phyloP scores from a whole-genome alignment of 2,797 vertebrate genomes.

The Acestrorhynchus altus region DNA sequence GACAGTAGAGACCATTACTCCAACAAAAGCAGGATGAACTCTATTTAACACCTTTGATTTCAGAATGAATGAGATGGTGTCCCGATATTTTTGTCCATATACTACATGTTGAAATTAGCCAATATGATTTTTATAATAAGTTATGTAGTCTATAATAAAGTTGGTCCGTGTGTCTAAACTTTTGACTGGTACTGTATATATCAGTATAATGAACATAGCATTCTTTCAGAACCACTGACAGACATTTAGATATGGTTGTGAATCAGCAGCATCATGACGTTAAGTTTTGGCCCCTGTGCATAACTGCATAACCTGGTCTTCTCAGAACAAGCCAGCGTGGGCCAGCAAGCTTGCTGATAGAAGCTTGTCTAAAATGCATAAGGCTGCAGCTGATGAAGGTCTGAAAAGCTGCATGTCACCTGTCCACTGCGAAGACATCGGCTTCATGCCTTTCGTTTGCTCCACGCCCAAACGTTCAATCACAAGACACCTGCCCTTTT shows the following conservation, averaged over 20 bases:
- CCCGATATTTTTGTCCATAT: no score
- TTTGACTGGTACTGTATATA: no score
- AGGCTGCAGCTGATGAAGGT: constrained; percentile 70
- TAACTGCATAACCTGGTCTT: constrained; percentile 74
- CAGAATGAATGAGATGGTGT: no score
- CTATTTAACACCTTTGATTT: no score
- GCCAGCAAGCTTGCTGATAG: constrained; percentile 72
- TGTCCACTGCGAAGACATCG: constrained; percentile 71
- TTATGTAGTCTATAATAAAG: no score
- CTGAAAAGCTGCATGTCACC: constrained; percentile 69
- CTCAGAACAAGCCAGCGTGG: constrained; percentile 87
- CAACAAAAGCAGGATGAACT: no score
- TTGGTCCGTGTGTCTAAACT: no score
- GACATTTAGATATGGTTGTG: neutral
- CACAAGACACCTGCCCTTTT: constrained; percentile 90
- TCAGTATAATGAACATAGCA: no score
- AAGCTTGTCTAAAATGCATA: constrained; percentile 72
- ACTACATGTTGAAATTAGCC: no score
- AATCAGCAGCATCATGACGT: neutral
- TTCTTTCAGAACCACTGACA: neutral
- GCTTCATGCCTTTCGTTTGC: constrained; percentile 76
- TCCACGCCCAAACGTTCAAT: constrained; percentile 84
- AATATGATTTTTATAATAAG: no score
- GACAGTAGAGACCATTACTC: no score
- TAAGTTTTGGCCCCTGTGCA: neutral